phyloP scores from a whole-genome alignment of 2,113 vertebrate genomes.

The Neodontobutis hainanensis region DNA sequence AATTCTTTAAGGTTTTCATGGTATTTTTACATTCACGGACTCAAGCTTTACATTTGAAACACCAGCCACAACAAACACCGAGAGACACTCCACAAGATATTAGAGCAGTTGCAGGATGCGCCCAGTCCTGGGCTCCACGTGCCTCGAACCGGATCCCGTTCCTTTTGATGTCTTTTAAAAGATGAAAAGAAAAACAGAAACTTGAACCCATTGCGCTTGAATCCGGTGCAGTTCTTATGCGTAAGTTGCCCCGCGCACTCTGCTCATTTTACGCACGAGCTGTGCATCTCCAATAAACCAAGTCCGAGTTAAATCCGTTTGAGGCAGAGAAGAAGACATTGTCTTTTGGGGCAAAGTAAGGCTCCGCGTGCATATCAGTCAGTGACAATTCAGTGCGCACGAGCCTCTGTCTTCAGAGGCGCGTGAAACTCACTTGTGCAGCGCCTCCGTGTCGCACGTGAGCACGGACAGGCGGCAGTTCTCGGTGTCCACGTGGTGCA shows the following conservation, averaged over 20 bases:
- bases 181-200: background rate
- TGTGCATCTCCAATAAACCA: background rate
- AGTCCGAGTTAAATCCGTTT: background rate
- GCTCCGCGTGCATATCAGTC: background rate
- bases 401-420: background rate
- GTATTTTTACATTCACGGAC: conserved; percentile 42
- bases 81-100: conserved; percentile 18
- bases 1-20: conserved; percentile 23
- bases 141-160: background rate
- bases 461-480: conserved; percentile 61
- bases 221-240: background rate
- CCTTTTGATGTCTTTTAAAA: background rate
- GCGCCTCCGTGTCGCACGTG: conserved; percentile 49
- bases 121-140: background rate
- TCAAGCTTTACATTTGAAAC: conserved; percentile 31
- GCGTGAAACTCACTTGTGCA: conserved; percentile 4
- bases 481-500: conserved; percentile 71
- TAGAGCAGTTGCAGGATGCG: conserved; percentile 10
- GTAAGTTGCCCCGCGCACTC: background rate
- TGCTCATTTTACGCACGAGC: background rate
- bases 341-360: background rate
- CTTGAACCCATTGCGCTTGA: background rate
- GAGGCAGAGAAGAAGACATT: conserved; percentile 8
- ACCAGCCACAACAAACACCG: conserved; percentile 24
- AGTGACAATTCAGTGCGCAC: background rate